These are phyloP conservation scores for Schlechtendalia chinensis DNA, from an alignment of 1,140 invertebrate species.

Conservation along the genomic window DNA sequence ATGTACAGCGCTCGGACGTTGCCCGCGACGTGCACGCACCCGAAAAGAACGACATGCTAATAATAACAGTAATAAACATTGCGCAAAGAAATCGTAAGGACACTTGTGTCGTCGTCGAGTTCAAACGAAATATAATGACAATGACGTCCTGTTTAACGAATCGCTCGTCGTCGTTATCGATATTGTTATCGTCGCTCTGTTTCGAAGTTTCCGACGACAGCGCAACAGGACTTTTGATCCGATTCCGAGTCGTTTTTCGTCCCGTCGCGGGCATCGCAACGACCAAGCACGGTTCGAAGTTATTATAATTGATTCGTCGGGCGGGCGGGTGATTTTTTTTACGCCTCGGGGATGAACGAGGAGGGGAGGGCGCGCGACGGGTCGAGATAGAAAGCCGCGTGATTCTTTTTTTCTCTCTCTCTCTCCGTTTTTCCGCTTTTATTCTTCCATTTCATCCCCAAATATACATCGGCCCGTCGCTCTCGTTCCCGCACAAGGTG, in stretches of 20 bases:
- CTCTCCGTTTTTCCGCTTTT: slow-evolving; percentile 41
- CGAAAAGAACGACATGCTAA: too few species aligned
- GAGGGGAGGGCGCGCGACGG: background rate
- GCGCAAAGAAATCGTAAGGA: too few species aligned
- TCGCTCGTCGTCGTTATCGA: too few species aligned
- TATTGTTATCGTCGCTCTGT: too few species aligned
- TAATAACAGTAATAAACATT: too few species aligned
- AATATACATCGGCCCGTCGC: slow-evolving; percentile 8
- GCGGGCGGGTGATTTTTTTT: background rate
- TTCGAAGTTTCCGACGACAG: background rate
- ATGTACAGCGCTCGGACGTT: too few species aligned
- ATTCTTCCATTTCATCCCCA: slow-evolving; percentile 44
- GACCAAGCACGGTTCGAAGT: background rate
- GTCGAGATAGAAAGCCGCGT: slow-evolving; percentile 14
- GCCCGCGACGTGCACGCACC: too few species aligned
- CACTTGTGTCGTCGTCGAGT: too few species aligned
- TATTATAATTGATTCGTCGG: slow-evolving; percentile 43
- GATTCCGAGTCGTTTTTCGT: background rate
- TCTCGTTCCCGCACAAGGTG: background rate
- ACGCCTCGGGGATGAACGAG: background rate
- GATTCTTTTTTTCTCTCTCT: slow-evolving; percentile 27
- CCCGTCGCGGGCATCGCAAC: too few species aligned
- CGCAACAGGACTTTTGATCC: slow-evolving; percentile 40
- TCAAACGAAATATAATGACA: too few species aligned
- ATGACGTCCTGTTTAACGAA: too few species aligned